Conservation (phyloP, 2,888 invertebrate species). For the Xestia xanthographa region DNA sequence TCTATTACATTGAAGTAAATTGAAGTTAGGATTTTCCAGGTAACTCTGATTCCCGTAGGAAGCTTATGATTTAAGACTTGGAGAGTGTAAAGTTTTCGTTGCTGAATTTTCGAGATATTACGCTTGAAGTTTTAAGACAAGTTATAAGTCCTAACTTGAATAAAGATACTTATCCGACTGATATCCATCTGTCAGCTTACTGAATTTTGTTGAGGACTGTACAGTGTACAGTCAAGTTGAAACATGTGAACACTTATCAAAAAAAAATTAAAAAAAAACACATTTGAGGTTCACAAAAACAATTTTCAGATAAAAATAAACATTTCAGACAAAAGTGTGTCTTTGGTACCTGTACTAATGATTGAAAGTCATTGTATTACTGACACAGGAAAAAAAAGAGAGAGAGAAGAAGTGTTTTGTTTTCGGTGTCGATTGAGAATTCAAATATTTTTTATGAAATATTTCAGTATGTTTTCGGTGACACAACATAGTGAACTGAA, state of each 20-base stretch:
- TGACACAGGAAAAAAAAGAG: no score
- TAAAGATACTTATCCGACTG: neutral
- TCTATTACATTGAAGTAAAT: conserved; percentile 1
- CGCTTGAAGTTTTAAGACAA: conserved; percentile 12
- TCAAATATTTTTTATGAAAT: neutral
- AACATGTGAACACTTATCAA: neutral
- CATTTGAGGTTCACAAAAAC: no score
- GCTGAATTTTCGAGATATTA: conserved; percentile 24
- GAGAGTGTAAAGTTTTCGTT: conserved; percentile 37
- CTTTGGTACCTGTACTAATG: no score
- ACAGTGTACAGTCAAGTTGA: neutral
- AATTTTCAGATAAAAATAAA: no score
- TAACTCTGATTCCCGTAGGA: conserved; percentile 22
- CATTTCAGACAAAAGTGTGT: no score
- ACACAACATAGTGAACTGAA: neutral
- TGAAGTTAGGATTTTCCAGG: conserved; percentile 5
- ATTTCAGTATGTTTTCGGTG: neutral
- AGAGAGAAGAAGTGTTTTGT: no score
- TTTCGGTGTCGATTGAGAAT: neutral
- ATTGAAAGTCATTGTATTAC: no score
- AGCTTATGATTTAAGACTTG: conserved; percentile 30
- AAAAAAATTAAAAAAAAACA: no score
- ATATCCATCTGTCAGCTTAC: neutral
- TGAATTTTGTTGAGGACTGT: neutral
- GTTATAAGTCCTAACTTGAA: neutral